Evolutionary conservation across 2,797 vertebrate genomes (phyloP).

Genomic region (Crenuchus spilurus): DNA sequence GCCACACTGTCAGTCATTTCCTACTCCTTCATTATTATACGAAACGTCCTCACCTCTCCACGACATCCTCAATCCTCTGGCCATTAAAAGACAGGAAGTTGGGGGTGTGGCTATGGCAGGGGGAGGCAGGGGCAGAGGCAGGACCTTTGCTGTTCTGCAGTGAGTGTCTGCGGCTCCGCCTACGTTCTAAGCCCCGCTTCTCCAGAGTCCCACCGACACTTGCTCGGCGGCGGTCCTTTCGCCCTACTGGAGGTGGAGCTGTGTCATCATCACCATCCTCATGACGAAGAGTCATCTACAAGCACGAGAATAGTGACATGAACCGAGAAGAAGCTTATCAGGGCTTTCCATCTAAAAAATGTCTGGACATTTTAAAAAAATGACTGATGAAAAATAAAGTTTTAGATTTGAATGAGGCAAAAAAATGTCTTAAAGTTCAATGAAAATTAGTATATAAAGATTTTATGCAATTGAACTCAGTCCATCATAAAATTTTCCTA

Average conservation of each 20-base stretch:
- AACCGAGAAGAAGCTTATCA: too few species aligned
- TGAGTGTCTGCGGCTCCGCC: conserved; percentile 92
- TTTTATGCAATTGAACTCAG: too few species aligned
- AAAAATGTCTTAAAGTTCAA: too few species aligned
- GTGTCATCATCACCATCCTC: conserved; percentile 88
- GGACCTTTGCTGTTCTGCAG: conserved; percentile 83
- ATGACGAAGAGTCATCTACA: conserved; percentile 83
- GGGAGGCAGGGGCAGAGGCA: conserved; percentile 84
- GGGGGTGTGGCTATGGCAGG: conserved; percentile 62
- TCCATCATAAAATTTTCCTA: too few species aligned
- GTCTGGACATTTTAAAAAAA: too few species aligned
- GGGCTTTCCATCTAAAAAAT: too few species aligned
- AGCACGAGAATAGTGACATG: neutral
- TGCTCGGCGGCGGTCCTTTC: conserved; percentile 85
- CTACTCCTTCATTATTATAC: neutral
- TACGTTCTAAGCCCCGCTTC: conserved; percentile 84
- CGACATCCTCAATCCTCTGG: conserved; percentile 79
- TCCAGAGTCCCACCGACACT: conserved; percentile 83
- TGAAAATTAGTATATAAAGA: too few species aligned
- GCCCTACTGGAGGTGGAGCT: conserved; percentile 76
- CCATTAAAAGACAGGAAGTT: conserved; percentile 75
- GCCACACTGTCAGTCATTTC: too few species aligned
- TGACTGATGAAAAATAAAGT: too few species aligned
- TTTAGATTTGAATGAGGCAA: too few species aligned
- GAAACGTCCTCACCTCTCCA: conserved; percentile 84